These are phyloP conservation scores for Apeira syringaria DNA, from an alignment of 2,888 invertebrate species.

Conservation along the genomic window DNA sequence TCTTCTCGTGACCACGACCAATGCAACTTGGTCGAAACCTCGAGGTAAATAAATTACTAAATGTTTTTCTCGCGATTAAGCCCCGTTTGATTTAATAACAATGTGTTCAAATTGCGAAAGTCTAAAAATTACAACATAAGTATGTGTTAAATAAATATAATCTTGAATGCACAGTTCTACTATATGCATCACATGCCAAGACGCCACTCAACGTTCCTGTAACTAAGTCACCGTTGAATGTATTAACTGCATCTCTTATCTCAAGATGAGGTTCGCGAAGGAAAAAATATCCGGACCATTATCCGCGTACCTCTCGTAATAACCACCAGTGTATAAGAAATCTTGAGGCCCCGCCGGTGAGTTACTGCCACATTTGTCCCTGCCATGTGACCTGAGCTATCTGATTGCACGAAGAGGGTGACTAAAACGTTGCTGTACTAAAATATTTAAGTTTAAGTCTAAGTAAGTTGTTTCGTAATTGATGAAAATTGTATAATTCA, in stretches of 20 bases:
- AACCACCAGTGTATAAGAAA: conserved; percentile 70
- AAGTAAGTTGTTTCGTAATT: too few species aligned
- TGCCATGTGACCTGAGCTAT: conserved; percentile 69
- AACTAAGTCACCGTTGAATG: conserved; percentile 1
- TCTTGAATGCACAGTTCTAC: too few species aligned
- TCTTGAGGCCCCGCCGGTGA: conserved; percentile 59
- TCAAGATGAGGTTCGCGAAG: conserved; percentile 27
- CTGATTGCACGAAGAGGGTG: conserved; percentile 47
- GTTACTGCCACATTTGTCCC: conserved; percentile 75
- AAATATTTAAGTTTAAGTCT: background rate
- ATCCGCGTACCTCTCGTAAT: conserved; percentile 47
- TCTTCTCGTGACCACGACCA: too few species aligned
- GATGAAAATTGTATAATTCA: too few species aligned
- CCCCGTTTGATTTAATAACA: too few species aligned
- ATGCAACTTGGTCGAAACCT: too few species aligned
- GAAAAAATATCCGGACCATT: conserved; percentile 36
- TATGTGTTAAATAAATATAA: too few species aligned
- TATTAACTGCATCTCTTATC: conserved; percentile 12
- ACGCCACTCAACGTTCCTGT: background rate
- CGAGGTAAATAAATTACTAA: too few species aligned
- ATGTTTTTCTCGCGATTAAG: too few species aligned
- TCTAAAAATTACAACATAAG: too few species aligned
- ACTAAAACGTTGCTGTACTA: conserved; percentile 27
- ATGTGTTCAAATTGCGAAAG: too few species aligned
- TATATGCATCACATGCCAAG: too few species aligned